Evolutionary conservation across 1,140 invertebrate genomes (phyloP).

Genomic region (Rhagoletis pomonella): DNA sequence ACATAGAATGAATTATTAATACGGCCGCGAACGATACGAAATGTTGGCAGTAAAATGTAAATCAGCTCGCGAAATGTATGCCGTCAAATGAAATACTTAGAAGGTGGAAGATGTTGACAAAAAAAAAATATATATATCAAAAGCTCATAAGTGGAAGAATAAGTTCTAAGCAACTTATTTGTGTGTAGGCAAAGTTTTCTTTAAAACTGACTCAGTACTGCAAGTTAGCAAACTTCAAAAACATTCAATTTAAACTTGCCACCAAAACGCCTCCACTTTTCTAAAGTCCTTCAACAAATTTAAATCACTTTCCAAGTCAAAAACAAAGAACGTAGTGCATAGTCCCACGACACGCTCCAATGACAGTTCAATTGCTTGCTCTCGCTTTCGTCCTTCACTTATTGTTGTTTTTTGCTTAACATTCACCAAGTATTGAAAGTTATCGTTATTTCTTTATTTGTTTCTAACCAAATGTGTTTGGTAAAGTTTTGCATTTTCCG

Average conservation of each 20-base stretch:
- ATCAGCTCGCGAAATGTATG: conserved; percentile 35
- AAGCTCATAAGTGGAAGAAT: no score
- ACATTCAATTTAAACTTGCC: no score
- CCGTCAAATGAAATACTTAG: conserved; percentile 21
- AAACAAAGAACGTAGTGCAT: not conserved
- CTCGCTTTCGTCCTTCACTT: not conserved
- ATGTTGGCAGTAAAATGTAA: conserved; percentile 9
- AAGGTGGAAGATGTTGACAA: not conserved
- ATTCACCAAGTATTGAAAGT: conserved; percentile 9
- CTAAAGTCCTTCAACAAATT: not conserved
- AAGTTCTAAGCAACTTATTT: no score
- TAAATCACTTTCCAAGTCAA: not conserved
- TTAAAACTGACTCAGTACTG: no score
- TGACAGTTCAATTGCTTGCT: conserved; percentile 42
- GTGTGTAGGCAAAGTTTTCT: no score
- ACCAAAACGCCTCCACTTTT: no score
- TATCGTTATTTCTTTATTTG: conserved; percentile 51
- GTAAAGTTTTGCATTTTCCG: conserved; percentile 48
- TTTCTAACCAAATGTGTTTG: conserved; percentile 46
- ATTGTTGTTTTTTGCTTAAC: not conserved
- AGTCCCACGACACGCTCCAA: conserved; percentile 27
- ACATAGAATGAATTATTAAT: conserved; percentile 6
- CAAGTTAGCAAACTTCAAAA: no score
- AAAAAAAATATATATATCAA: not conserved
- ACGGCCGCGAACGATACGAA: conserved; percentile 5